Percentiles rank a stretch among this genome's conserved stretches.
Evolutionary conservation across 2,888 invertebrate genomes (phyloP).

Genomic region (Tipula unca): DNA sequence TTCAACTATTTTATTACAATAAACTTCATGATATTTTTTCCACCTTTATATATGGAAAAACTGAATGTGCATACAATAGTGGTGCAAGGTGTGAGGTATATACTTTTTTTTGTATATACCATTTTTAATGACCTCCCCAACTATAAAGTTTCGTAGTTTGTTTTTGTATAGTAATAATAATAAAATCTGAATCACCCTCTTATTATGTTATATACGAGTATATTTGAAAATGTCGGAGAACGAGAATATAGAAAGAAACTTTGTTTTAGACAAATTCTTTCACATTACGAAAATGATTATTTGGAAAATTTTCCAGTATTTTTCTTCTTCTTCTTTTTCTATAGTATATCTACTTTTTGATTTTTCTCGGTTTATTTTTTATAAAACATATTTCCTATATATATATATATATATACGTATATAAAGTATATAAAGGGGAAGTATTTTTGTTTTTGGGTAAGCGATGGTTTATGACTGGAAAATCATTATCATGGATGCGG

Average conservation of each 20-base stretch:
- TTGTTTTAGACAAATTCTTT: conserved; percentile 14
- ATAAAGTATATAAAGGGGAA: background rate
- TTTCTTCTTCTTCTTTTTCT: background rate
- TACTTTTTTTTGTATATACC: background rate
- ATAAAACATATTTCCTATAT: background rate
- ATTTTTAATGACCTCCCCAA: background rate
- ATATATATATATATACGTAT: background rate
- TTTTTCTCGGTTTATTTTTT: background rate
- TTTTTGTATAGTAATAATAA: background rate
- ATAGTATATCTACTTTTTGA: background rate
- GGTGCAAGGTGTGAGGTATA: background rate
- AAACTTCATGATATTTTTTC: background rate
- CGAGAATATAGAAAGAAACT: background rate
- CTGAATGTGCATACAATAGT: background rate
- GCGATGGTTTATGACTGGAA: conserved; percentile 14
- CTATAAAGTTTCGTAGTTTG: background rate
- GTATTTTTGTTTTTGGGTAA: background rate
- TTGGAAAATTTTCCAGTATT: background rate
- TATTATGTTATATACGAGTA: background rate
- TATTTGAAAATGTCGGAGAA: background rate
- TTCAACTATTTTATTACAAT: conserved; percentile 2
- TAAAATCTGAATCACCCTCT: background rate
- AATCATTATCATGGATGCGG: background rate
- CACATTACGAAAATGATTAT: background rate
- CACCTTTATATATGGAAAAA: background rate